Conservation (phyloP, 2,888 invertebrate species). For the Fragum fragum region DNA sequence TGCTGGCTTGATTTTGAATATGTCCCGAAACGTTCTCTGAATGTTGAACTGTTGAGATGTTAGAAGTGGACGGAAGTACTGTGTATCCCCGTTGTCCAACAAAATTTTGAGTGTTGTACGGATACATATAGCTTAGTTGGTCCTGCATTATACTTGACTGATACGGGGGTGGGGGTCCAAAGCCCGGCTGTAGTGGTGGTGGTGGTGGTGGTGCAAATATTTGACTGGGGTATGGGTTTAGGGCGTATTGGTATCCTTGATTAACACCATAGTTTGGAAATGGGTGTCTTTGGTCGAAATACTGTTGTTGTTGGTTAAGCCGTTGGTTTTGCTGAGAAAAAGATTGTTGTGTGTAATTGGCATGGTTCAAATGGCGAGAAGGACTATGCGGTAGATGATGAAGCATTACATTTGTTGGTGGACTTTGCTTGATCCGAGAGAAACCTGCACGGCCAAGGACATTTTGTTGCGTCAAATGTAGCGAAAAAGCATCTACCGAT, state of each 20-base stretch:
- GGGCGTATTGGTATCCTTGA: not conserved
- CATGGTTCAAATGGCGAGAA: not conserved
- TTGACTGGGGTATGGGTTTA: not conserved
- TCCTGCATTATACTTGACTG: not conserved
- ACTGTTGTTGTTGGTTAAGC: not conserved
- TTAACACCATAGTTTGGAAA: not conserved
- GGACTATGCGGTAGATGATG: not conserved
- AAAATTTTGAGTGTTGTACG: not conserved
- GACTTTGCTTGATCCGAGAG: too few species aligned
- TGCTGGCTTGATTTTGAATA: too few species aligned
- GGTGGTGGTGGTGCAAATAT: not conserved
- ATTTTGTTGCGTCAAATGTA: not conserved
- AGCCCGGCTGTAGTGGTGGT: not conserved
- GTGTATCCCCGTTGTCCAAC: not conserved
- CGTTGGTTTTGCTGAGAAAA: not conserved
- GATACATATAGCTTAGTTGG: not conserved
- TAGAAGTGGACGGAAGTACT: not conserved
- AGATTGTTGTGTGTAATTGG: too few species aligned
- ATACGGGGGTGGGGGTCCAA: not conserved
- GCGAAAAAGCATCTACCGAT: slow-evolving; percentile 9
- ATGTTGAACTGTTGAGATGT: not conserved
- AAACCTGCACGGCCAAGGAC: too few species aligned
- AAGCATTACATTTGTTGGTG: too few species aligned
- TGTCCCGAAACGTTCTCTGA: not conserved
- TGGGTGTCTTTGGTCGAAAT: not conserved